phyloP scores from a whole-genome alignment of 1,140 invertebrate genomes.

The Pseudomyrmex flavicornis region DNA sequence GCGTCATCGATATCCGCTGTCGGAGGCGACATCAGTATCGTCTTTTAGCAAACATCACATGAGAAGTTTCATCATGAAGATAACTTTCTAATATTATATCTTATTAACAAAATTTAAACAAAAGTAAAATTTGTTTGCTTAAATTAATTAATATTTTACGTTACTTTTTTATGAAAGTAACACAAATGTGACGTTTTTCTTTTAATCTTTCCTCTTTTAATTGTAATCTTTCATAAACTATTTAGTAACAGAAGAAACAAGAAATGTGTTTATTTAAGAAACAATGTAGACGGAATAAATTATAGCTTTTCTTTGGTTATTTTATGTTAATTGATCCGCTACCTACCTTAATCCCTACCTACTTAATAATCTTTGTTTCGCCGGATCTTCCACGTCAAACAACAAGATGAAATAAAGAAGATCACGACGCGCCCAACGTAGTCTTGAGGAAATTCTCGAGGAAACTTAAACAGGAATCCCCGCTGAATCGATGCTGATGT shows the following conservation, averaged over 20 bases:
- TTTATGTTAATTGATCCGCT: too few relatives aligned
- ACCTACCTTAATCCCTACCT: too few relatives aligned
- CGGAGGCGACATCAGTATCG: neutral
- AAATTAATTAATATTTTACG: constrained; percentile 1
- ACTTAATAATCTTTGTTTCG: neutral
- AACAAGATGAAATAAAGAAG: constrained; percentile 1
- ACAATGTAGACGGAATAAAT: too few relatives aligned
- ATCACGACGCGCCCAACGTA: neutral
- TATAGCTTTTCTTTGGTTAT: too few relatives aligned
- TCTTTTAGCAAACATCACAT: constrained; percentile 2
- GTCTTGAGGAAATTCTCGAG: constrained; percentile 67
- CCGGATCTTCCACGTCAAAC: neutral
- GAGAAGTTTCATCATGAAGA: neutral
- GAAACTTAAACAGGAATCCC: constrained; percentile 74
- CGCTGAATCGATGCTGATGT: constrained; percentile 73
- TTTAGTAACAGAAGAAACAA: too few relatives aligned
- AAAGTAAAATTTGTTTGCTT: neutral
- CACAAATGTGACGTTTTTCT: too few relatives aligned
- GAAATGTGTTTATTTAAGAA: too few relatives aligned
- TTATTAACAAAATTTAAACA: neutral
- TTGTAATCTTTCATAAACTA: too few relatives aligned
- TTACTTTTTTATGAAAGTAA: too few relatives aligned
- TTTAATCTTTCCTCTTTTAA: too few relatives aligned
- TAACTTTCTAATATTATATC: neutral
- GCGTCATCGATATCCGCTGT: constrained; percentile 30